Conservation (phyloP, 2,888 invertebrate genomes). For the Rhagonycha lutea region DNA sequence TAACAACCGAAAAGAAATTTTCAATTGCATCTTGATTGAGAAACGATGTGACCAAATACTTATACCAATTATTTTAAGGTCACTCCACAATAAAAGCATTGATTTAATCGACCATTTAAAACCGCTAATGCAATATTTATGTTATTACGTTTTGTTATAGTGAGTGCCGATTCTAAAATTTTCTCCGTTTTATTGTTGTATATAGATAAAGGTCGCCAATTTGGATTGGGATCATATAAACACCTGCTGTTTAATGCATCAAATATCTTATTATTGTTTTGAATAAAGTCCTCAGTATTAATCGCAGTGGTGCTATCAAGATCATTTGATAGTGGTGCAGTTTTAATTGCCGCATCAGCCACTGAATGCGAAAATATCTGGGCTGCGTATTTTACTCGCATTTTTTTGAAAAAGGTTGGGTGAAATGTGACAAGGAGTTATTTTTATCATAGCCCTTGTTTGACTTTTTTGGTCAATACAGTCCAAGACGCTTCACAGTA, state of each 20-base stretch:
- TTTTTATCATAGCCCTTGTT: background rate
- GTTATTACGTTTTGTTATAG: too few species aligned
- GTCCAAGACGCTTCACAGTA: too few species aligned
- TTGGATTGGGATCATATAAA: background rate
- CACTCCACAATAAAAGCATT: too few species aligned
- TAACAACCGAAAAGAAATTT: too few species aligned
- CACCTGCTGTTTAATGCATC: background rate
- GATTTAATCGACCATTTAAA: too few species aligned
- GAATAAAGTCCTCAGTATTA: background rate
- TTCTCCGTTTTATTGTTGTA: background rate
- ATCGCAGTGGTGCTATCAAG: background rate
- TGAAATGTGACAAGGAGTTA: background rate
- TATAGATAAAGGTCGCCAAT: background rate
- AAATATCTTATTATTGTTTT: background rate
- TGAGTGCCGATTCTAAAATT: background rate
- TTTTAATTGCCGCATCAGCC: background rate
- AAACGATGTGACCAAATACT: too few species aligned
- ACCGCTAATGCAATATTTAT: too few species aligned
- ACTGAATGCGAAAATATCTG: background rate
- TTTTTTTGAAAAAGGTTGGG: constrained; percentile 1
- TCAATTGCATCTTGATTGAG: too few species aligned
- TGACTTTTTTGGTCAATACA: background rate
- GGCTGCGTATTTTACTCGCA: background rate
- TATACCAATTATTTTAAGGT: too few species aligned
- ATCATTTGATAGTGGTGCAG: background rate